Evolutionary conservation across 2,797 vertebrate species (phyloP), one percentile per base, ranked within the genome.

Genomic region (Tragelaphus eurycerus): DNA sequence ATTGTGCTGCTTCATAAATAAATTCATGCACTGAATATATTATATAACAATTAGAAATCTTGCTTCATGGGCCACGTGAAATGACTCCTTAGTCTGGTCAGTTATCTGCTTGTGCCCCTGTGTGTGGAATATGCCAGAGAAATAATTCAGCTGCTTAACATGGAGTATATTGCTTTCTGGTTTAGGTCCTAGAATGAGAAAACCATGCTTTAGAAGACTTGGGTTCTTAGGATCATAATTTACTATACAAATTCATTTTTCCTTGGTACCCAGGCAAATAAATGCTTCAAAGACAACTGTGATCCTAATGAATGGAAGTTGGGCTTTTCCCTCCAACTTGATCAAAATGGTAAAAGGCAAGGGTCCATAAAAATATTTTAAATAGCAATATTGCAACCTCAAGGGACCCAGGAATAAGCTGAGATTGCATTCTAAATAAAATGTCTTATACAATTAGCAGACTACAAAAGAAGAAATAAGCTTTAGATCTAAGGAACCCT

Each of bases 401-500:
- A 89, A 95, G 31, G 93, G 92, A 83, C 48, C 81, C 79, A n/a
- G n/a, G 71, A 90, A 78, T 46, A 90, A 96, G 55, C 52, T 87
- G 92, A 86, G 81, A 38, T 59, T 95, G 92, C 83, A 79, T 95
- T 90, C 86, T 71, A 92, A 97, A 96, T 92, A 83, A 97, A 97
- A 97, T 86, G 31, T 67, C 90, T 90, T 92, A 50, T 91, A 86
- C 43, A 79, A 98, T 88, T 48, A 96, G 78, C 84, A 97, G 89
- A 94, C 13, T 87, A 91, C 76, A 57, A 95, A 96, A 60, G 95
- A 88, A 97, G 38, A 86, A 96, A 95, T 38, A 90, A 86, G 67
- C 89, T 96, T 94, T 89, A 60, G 76, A 93, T 95, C 96, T 95
- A 84, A 89, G 89, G 55, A 97, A 93, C 79, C 95, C 38, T 82